These are phyloP conservation scores for Steinernema scapterisci DNA, from an alignment of 2,888 invertebrate genomes.

Conservation along the genomic window DNA sequence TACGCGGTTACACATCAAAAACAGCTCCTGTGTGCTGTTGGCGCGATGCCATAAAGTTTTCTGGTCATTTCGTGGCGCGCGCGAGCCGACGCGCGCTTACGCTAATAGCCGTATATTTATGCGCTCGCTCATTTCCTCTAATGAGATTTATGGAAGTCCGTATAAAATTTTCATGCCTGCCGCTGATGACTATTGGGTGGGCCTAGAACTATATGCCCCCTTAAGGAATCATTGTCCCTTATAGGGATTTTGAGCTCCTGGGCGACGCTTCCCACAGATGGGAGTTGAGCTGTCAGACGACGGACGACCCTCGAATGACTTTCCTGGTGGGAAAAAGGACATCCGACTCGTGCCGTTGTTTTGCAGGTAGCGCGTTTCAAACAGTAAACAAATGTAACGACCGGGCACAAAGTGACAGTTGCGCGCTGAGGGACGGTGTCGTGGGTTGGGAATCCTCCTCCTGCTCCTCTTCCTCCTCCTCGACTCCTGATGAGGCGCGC, in stretches of 20 bases:
- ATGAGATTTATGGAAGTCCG: conserved; percentile 22
- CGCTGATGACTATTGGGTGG: background rate
- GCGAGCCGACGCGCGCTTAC: background rate
- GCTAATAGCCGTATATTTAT: background rate
- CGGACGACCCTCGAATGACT: too few species aligned
- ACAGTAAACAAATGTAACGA: background rate
- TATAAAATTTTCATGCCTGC: conserved; percentile 17
- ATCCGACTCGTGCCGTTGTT: too few species aligned
- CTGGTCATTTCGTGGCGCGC: background rate
- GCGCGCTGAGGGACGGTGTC: background rate
- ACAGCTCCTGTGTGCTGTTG: background rate
- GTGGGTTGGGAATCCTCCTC: too few species aligned
- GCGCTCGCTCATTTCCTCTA: conserved; percentile 18
- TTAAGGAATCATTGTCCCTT: too few species aligned
- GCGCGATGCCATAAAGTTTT: background rate
- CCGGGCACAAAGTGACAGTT: conserved; percentile 19
- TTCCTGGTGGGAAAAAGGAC: too few species aligned
- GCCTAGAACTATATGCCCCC: too few species aligned
- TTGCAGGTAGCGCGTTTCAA: background rate
- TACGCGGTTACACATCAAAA: background rate
- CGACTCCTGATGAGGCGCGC: conserved; percentile 6
- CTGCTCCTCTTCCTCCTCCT: conserved; percentile 5
- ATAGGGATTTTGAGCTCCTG: too few species aligned
- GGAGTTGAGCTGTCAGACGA: too few species aligned
- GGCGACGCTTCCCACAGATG: too few species aligned